A percentile compares a stretch with the other conserved stretches of the same genome.
phyloP scores from a whole-genome alignment of 2,888 invertebrate genomes.

The Trichogramma evanescens region DNA sequence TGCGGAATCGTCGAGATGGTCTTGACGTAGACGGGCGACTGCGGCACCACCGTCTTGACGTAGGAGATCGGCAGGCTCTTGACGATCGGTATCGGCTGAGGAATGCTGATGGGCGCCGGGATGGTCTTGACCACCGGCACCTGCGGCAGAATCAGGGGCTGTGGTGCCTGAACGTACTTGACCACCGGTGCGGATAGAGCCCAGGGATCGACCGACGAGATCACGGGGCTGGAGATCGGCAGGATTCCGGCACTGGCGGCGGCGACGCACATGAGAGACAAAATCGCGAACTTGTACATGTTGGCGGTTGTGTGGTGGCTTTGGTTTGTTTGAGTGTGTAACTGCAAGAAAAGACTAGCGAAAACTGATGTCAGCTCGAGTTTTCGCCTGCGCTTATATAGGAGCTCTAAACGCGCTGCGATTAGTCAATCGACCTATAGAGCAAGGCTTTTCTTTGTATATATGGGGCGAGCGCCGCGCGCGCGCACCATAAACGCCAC shows the following conservation, averaged over 20 bases:
- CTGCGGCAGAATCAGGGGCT: neutral
- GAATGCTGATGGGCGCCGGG: neutral
- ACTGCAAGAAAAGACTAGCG: no score
- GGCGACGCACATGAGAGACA: neutral
- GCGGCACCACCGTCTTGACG: neutral
- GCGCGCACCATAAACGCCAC: no score
- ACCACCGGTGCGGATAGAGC: neutral
- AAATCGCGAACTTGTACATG: no score
- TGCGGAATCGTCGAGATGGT: neutral
- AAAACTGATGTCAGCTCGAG: no score
- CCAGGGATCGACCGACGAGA: neutral
- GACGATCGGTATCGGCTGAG: no score
- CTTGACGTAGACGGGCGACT: neutral
- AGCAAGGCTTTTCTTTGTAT: no score
- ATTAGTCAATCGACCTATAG: no score
- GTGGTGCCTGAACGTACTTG: neutral
- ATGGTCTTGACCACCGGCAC: neutral
- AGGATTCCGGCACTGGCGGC: neutral
- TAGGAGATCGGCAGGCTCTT: neutral
- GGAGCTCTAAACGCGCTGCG: no score
- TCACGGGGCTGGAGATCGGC: neutral
- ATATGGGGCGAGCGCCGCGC: no score
- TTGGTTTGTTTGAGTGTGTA: no score
- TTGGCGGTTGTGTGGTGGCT: no score
- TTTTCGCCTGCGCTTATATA: no score